phyloP scores from a whole-genome alignment of 2,797 vertebrate genomes.

The Parotocinclus haroldoi region DNA sequence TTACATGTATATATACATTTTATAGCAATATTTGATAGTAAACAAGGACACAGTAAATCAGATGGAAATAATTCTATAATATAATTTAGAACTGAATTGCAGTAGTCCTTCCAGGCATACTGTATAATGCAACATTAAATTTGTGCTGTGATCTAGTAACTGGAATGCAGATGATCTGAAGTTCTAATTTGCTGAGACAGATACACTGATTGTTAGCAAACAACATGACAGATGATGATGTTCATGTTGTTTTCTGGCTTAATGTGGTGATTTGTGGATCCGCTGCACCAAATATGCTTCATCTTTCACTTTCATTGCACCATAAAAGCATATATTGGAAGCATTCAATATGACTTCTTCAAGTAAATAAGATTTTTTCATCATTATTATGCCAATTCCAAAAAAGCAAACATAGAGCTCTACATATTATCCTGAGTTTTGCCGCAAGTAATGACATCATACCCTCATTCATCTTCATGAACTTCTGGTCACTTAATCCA shows the following conservation, averaged over 20 bases:
- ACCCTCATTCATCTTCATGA: constrained; percentile 68
- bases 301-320: constrained; percentile 72
- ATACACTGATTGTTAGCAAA: constrained; percentile 70
- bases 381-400: constrained; percentile 66
- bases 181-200: constrained; percentile 61
- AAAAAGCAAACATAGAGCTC: constrained; percentile 56
- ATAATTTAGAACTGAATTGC: neutral
- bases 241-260: constrained; percentile 52
- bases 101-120: neutral
- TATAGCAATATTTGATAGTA: too few species aligned
- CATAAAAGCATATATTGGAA: constrained; percentile 63
- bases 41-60: too few species aligned
- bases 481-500: constrained; percentile 49
- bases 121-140: neutral
- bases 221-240: constrained; percentile 56
- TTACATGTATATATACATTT: too few species aligned
- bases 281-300: constrained; percentile 61
- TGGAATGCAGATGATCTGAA: constrained; percentile 51
- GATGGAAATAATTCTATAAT: too few species aligned
- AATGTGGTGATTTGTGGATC: constrained; percentile 61
- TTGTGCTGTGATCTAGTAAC: neutral
- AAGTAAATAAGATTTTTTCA: constrained; percentile 70
- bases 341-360: constrained; percentile 55
- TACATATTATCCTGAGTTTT: constrained; percentile 52
- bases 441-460: constrained; percentile 61